These are phyloP conservation scores for Euphydryas editha DNA, from an alignment of 2,888 invertebrate genomes.

Conservation along the genomic window DNA sequence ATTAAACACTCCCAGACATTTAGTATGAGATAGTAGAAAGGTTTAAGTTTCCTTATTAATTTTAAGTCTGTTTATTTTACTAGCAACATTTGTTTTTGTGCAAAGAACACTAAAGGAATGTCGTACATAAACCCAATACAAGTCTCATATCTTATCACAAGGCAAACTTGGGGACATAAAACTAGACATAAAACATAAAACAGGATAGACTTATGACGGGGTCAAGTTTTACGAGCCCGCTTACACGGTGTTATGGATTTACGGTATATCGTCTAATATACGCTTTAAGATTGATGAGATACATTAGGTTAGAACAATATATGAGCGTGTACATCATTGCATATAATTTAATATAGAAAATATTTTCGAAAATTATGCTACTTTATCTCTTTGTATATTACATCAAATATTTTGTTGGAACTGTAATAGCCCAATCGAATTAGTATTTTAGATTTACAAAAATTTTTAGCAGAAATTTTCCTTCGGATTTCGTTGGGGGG, in stretches of 20 bases:
- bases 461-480: no score
- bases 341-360: neutral
- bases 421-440: no score
- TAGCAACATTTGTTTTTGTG: no score
- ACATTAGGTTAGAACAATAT: neutral
- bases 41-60: no score
- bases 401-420: no score
- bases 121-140: neutral
- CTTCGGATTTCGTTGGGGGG: no score
- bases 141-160: slow-evolving; percentile 12
- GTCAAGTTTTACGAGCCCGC: slow-evolving; percentile 37
- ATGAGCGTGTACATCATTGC: neutral
- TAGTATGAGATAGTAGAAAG: no score
- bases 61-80: no score
- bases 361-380: neutral
- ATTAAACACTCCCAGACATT: no score
- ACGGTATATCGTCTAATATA: slow-evolving; percentile 10
- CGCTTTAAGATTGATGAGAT: slow-evolving; percentile 3
- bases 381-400: no score
- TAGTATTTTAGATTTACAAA: no score
- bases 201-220: slow-evolving; percentile 35
- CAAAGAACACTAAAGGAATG: neutral
- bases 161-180: slow-evolving; percentile 31
- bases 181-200: slow-evolving; percentile 30
- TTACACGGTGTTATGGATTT: slow-evolving; percentile 26